These are phyloP conservation scores for Orchesella flavescens DNA, from an alignment of 2,888 invertebrate genomes.

Conservation along the genomic window DNA sequence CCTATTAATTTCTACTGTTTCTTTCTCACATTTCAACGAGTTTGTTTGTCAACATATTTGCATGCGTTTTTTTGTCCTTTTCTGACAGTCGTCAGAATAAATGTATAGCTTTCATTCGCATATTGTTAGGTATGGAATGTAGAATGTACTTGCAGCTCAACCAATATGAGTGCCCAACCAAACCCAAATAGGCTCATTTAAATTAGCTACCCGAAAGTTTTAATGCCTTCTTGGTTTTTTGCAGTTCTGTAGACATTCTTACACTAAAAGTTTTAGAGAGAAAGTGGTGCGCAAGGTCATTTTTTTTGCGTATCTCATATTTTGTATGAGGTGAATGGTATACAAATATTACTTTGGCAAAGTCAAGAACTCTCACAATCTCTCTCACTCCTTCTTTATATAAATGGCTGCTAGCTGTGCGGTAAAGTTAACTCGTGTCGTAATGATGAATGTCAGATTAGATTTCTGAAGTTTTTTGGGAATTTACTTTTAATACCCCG, in stretches of 20 bases:
- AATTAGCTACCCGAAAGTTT: too few relatives aligned
- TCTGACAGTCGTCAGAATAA: not conserved
- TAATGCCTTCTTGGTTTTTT: too few relatives aligned
- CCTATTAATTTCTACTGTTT: not conserved
- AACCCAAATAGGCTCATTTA: too few relatives aligned
- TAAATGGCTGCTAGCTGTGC: constrained; percentile 57
- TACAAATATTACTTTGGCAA: too few relatives aligned
- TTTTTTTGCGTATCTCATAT: too few relatives aligned
- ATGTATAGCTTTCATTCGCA: too few relatives aligned
- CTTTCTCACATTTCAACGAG: constrained; percentile 29
- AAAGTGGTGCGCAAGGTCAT: too few relatives aligned
- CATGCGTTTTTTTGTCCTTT: constrained; percentile 2
- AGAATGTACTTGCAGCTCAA: too few relatives aligned
- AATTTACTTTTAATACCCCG: constrained; percentile 49
- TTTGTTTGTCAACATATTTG: constrained; percentile 25
- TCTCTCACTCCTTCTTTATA: not conserved
- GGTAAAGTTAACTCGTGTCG: constrained; percentile 52
- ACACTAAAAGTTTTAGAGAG: not conserved
- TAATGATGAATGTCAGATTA: constrained; percentile 56
- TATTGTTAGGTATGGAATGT: too few relatives aligned
- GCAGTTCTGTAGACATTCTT: constrained; percentile 16
- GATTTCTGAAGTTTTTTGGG: constrained; percentile 46
- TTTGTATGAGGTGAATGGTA: too few relatives aligned
- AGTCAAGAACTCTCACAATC: constrained; percentile 20
- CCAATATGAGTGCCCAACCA: too few relatives aligned